Conservation (phyloP, 2,888 invertebrate genomes). For the Melangyna quadrimaculata region DNA sequence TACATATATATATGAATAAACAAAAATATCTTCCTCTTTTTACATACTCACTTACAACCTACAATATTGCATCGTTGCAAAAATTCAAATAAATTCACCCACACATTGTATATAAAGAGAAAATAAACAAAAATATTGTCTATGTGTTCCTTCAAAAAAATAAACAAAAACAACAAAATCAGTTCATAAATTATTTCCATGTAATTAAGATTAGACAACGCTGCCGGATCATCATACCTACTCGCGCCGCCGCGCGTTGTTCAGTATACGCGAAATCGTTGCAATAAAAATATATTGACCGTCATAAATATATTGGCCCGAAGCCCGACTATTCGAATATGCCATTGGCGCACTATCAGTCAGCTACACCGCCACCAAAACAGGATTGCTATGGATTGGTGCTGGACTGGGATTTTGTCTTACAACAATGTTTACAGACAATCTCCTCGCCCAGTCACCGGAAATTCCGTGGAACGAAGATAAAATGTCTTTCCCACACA, state of each 20-base stretch:
- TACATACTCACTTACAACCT: slow-evolving; percentile 13
- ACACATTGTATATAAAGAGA: slow-evolving; percentile 15
- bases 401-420: background rate
- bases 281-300: slow-evolving; percentile 71
- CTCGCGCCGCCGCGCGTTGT: background rate
- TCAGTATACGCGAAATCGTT: slow-evolving; percentile 55
- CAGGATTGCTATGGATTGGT: slow-evolving; percentile 50
- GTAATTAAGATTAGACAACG: slow-evolving; percentile 70
- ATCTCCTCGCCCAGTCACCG: slow-evolving; percentile 59
- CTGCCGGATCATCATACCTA: slow-evolving; percentile 6
- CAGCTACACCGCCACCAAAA: slow-evolving; percentile 9
- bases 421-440: slow-evolving; percentile 65
- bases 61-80: slow-evolving; percentile 27
- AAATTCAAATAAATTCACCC: slow-evolving; percentile 62
- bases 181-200: slow-evolving; percentile 62
- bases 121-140: slow-evolving; percentile 18
- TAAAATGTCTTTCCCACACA: slow-evolving; percentile 70
- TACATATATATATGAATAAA: no score
- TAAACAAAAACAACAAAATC: background rate
- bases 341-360: slow-evolving; percentile 5
- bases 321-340: slow-evolving; percentile 1
- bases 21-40: background rate
- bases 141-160: slow-evolving; percentile 33
- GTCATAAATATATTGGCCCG: slow-evolving; percentile 52
- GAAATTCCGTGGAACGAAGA: slow-evolving; percentile 69